Percentiles rank a stretch among this genome's conserved stretches.
These are phyloP conservation scores for Panagrolaimus sp. DNA, from an alignment of 1,140 invertebrate species.

Conservation along the genomic window DNA sequence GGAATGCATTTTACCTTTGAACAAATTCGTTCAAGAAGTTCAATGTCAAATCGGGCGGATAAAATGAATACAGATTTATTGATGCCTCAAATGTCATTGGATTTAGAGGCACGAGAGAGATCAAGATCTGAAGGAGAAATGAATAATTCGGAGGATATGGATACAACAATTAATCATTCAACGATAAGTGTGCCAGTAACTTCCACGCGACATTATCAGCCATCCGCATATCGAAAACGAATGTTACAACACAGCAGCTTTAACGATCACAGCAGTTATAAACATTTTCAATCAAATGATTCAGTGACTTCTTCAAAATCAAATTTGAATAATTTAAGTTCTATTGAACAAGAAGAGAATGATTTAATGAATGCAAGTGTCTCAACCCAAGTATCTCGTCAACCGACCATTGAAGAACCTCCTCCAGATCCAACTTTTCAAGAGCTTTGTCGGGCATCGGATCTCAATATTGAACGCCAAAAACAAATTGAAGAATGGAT, in stretches of 20 bases:
- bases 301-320: neutral
- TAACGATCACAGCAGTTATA: neutral
- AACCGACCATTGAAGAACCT: conserved; percentile 55
- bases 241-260: neutral
- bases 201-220: neutral
- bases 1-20: conserved; percentile 48
- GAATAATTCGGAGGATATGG: conserved; percentile 37
- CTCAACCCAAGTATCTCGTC: conserved; percentile 36
- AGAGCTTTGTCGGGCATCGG: conserved; percentile 43
- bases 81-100: conserved; percentile 18
- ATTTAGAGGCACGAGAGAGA: conserved; percentile 39
- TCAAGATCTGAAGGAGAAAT: conserved; percentile 56
- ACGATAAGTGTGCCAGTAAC: conserved; percentile 49
- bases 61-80: conserved; percentile 22
- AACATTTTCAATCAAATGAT: conserved; percentile 11
- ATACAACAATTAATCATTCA: conserved; percentile 43
- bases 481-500: conserved; percentile 49
- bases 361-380: neutral
- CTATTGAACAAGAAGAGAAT: neutral
- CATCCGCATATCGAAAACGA: neutral
- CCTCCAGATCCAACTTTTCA: conserved; percentile 49
- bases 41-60: conserved; percentile 48
- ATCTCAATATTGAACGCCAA: conserved; percentile 34
- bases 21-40: conserved; percentile 47
- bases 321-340: neutral